Base-by-base conservation (phyloP, 1,140 invertebrate species). In the Caerostris darwini region DNA sequence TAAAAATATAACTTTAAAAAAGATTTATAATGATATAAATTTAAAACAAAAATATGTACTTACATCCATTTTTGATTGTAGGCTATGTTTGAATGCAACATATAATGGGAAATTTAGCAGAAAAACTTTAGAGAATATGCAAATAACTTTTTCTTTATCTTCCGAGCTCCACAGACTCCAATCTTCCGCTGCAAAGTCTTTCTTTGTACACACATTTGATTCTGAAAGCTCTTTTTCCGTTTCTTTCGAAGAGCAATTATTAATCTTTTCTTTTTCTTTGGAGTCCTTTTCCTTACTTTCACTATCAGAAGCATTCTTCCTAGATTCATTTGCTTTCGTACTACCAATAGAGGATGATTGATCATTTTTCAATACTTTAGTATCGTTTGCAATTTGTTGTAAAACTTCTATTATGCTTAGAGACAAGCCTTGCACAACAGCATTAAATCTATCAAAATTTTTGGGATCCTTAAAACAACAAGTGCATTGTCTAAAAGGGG, bases 31-130 rank as follows among this genome's bases (percentile, higher is more conserved):
- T 34, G 34, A 34, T 34, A 34, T 1, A 34, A 34, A 34, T 34
- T 34, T 1, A 34, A 34, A 34, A 34, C 34, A 34, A 34, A 14
- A 4, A 67, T 67, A 14, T 59, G 57, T 59, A 95, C 93, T 95
- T 94, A 96, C 96, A 95, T 98, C 98, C 67, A 98, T 89, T 94
- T n/a, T 97, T 86, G 97, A 97, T 94, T 98, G 97, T 94, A 97
- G 96, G 81, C 97, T 97, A 96, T 99, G 98, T 96, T 99, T 99
- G 96, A 98, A 98, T 77, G 98, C 98, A 95, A 98, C 97, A 96
- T 99, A 99, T 12, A 98, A 96, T 50, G 98, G 98, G 96, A 99
- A 99, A 96, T 99, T 99, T 91, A 98, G 96, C 93, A 98, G 96
- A 96, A 98, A 98, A 92, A 98, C 97, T 96, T 98, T 98, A 3